phyloP scores from a whole-genome alignment of 1,140 invertebrate genomes.

The Charaxes varanes region DNA sequence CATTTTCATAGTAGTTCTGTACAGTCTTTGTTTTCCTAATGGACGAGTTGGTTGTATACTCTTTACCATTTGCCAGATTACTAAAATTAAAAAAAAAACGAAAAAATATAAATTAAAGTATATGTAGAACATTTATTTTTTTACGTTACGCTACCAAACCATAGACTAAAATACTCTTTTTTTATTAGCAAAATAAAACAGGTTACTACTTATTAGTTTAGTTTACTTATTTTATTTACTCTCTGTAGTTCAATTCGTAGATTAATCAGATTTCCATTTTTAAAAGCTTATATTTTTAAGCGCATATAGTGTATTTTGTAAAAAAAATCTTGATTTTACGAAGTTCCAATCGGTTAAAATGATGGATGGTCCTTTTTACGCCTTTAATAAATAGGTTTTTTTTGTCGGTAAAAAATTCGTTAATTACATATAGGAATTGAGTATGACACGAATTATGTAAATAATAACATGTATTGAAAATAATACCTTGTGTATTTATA shows the following conservation, averaged over 20 bases:
- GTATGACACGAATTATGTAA: slow-evolving; percentile 20
- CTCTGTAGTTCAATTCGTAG: slow-evolving; percentile 1
- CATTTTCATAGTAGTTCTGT: too few species aligned
- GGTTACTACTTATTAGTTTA: neutral
- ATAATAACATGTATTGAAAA: slow-evolving; percentile 10
- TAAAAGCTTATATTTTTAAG: too few species aligned
- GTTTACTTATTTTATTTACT: slow-evolving; percentile 4
- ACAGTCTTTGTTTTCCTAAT: too few species aligned
- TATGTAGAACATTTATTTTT: neutral
- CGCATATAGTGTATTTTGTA: too few species aligned
- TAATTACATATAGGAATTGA: slow-evolving; percentile 25
- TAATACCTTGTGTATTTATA: slow-evolving; percentile 25
- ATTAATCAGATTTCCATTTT: too few species aligned
- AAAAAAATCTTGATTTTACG: too few species aligned
- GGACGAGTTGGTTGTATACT: too few species aligned
- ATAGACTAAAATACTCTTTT: slow-evolving; percentile 1
- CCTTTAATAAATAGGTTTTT: too few species aligned
- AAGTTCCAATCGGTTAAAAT: too few species aligned
- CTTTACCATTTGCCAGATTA: too few species aligned
- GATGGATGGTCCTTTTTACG: too few species aligned
- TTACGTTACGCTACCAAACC: neutral
- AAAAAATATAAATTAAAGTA: neutral
- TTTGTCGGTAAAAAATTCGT: slow-evolving; percentile 6
- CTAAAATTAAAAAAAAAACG: too few species aligned
- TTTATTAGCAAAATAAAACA: neutral